phyloP scores from a whole-genome alignment of 2,888 invertebrate species.

The Phortica okadai region DNA sequence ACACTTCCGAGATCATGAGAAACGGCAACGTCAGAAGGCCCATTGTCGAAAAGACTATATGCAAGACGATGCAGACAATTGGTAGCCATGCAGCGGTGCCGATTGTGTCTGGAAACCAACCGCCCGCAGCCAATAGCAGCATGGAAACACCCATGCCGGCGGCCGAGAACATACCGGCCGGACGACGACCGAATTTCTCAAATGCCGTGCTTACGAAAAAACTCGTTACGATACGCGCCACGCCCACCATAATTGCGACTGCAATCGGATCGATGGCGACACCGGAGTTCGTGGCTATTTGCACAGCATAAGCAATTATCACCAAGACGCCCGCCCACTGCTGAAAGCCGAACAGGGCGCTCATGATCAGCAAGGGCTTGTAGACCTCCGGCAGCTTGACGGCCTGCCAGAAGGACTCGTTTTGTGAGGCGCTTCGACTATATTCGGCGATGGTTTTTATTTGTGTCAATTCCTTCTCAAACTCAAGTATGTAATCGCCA shows the following conservation, averaged over 20 bases:
- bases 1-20: conserved; percentile 86
- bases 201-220: conserved; percentile 81
- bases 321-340: conserved; percentile 86
- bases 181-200: conserved; percentile 80
- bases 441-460: conserved; percentile 68
- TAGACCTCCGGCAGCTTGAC: conserved; percentile 74
- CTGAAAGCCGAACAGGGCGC: conserved; percentile 81
- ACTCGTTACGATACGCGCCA: conserved; percentile 81
- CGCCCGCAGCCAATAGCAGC: conserved; percentile 78
- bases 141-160: conserved; percentile 81
- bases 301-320: conserved; percentile 84
- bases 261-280: conserved; percentile 81
- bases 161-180: conserved; percentile 82
- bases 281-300: conserved; percentile 81
- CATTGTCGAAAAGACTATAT: conserved; percentile 77
- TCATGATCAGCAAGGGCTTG: conserved; percentile 77
- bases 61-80: conserved; percentile 69
- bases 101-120: conserved; percentile 74
- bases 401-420: conserved; percentile 64
- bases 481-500: conserved; percentile 67
- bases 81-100: conserved; percentile 65
- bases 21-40: conserved; percentile 82
- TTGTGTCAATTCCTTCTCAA: conserved; percentile 71
- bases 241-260: conserved; percentile 83
- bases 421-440: conserved; percentile 62